phyloP scores from a whole-genome alignment of 2,888 invertebrate genomes.

The Leptopilina drosophilae region DNA sequence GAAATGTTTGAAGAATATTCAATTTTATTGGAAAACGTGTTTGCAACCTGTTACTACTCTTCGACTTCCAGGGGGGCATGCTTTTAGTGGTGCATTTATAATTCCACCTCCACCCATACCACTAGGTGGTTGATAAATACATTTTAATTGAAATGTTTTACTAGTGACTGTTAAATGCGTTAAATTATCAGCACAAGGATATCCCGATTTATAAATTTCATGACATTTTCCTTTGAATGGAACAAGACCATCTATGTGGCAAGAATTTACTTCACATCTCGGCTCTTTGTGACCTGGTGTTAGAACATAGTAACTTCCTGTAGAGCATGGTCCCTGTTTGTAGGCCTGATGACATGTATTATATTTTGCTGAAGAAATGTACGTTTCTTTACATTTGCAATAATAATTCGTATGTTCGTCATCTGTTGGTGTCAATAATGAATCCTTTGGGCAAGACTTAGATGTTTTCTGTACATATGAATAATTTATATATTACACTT shows the following conservation, averaged over 20 bases:
- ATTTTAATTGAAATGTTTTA: constrained; percentile 80
- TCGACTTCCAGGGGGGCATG: constrained; percentile 67
- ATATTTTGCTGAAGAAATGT: constrained; percentile 80
- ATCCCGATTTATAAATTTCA: constrained; percentile 72
- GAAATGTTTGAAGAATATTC: too few relatives aligned
- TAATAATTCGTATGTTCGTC: not conserved
- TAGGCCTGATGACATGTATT: constrained; percentile 82
- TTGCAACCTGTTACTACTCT: constrained; percentile 57
- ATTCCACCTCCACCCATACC: constrained; percentile 48
- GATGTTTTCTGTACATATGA: not conserved
- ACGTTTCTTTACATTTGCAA: constrained; percentile 76
- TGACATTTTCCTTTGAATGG: constrained; percentile 79
- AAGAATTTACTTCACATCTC: constrained; percentile 81
- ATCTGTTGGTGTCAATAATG: not conserved
- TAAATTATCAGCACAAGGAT: constrained; percentile 78
- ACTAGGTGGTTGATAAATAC: constrained; percentile 72
- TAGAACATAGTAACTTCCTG: constrained; percentile 80
- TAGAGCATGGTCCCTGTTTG: constrained; percentile 82
- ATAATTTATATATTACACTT: not conserved
- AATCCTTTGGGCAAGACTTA: not conserved
- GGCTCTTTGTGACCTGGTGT: constrained; percentile 79
- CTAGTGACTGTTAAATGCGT: constrained; percentile 81
- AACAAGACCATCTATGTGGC: constrained; percentile 78
- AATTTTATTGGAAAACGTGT: not conserved
- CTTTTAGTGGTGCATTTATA: constrained; percentile 58